Evolutionary conservation across 2,113 vertebrate species (phyloP), one percentile per base, ranked within the genome.

Genomic region (Pardalotus punctatus): DNA sequence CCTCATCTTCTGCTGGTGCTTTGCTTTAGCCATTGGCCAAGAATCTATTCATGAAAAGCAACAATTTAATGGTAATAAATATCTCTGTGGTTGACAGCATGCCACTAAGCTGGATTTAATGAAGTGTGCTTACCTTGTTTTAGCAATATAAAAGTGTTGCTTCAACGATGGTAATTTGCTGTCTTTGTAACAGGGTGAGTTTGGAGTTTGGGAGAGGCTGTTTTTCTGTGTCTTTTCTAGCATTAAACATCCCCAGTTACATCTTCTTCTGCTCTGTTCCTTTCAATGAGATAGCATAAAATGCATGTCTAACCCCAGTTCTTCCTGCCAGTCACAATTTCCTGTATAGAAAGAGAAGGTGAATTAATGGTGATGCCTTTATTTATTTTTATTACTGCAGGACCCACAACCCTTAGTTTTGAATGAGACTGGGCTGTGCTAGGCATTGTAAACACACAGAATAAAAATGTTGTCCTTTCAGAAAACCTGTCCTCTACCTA

Each of bases 101-200:
- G 82, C 56, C 83, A 76, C 69, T 78, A 86, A 93, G 29, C 33
- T 88, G 72, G 60, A 92, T 88, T 93, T 81, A 95, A 95, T 95
- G 36, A 90, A 94, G 69, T 74, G 69, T 65, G 35, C 61, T 90
- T 88, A 86, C 76, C 56, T 86, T 71, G 53, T 91, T 96, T 78
- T 84, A 88, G 47, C 36, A 66, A 27, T 35, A 28, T 33, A n/a
- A 50, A 92, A 64, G 18, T 45, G 53, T 62, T 70, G 17, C 54
- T 88, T 71, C 22, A 14, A 64, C 3, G 8, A 61, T 67, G 57
- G 25, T 79, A 48, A 69, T 81, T 81, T 5, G 0, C 56, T 8
- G 2, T 20, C 60, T 64, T 31, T 81, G 36, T 60, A 29, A 40
- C 8, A 35, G 31, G 60, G 20, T 43, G 24, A 80, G 76, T 3